Conservation (phyloP, 2,888 invertebrate genomes). For the Arctia plantaginis region DNA sequence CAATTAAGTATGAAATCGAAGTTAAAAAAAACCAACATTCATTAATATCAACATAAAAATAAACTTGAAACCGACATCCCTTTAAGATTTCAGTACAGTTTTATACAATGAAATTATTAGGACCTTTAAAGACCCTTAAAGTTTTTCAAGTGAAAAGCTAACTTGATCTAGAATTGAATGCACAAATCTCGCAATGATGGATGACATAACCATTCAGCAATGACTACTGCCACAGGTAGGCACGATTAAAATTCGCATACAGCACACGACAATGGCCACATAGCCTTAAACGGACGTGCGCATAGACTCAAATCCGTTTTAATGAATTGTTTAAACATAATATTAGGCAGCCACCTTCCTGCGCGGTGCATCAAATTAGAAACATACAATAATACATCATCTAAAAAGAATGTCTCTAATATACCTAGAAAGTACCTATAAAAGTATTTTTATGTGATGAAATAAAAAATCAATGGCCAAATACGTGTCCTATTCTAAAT, state of each 20-base stretch:
- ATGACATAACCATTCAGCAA: slow-evolving; percentile 17
- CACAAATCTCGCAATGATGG: neutral
- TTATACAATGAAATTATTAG: no score
- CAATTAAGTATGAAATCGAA: no score
- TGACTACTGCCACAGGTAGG: neutral
- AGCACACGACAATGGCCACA: slow-evolving; percentile 50
- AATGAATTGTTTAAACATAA: slow-evolving; percentile 25
- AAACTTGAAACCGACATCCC: no score
- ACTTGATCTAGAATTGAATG: neutral
- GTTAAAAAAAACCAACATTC: no score
- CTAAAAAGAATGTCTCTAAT: neutral
- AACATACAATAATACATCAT: neutral
- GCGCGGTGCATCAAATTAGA: slow-evolving; percentile 4
- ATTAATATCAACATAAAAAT: no score
- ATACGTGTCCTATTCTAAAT: no score
- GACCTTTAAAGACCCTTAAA: no score
- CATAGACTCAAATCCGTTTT: slow-evolving; percentile 24
- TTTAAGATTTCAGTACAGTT: no score
- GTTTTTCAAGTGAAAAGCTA: no score
- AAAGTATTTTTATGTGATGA: no score
- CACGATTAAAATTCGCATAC: slow-evolving; percentile 9
- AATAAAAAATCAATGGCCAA: no score
- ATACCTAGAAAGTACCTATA: no score
- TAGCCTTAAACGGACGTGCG: slow-evolving; percentile 32
- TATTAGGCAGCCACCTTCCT: slow-evolving; percentile 28